Evolutionary conservation across 1,140 invertebrate genomes (phyloP), one percentile per base, ranked within the genome.

Genomic region (Calosoma granatense): DNA sequence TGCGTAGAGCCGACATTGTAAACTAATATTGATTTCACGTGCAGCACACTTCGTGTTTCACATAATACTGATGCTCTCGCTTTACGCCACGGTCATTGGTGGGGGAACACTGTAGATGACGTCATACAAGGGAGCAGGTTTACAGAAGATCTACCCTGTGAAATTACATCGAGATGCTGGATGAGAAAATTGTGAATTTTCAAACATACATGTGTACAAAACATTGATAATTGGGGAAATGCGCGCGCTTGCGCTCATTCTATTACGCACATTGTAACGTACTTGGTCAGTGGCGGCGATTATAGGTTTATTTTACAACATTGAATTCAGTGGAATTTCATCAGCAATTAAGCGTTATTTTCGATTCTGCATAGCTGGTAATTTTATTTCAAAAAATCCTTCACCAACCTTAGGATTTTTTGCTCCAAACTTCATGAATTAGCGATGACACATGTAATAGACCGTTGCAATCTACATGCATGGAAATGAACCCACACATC

Each of bases 1-100:
- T 47, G 41, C 41, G 41, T 47, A 47, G 41, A 4, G 9, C 41
- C 15, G 41, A 47, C 41, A 47, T 47, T 47, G 9, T 17, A 36
- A 36, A 36, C 9, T 17, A 47, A 9, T 47, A 47, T 47, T 47
- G 41, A 47, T 47, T 47, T 9, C 41, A 47, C 41, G 41, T 47
- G 41, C 17, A 47, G 6, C 17, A 17, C 3, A 17, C 9, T 47
- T 17, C 15, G 41, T 47, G 41, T 47, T 12, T 47, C 41, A 47
- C 9, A 47, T 47, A 47, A 17, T 17, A 47, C 41, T 47, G 15
- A 47, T 36, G 26, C 41, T 17, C 9, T 4, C 41, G 41, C 41
- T 47, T 17, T 17, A 17, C 15, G 17, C 15, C 15, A 11, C 41
- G 15, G 9, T 4, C 26, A 30, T 11, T 12, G 41, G 17, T 4